Conservation (phyloP, 2,888 invertebrate species). For the Cryptus armator region DNA sequence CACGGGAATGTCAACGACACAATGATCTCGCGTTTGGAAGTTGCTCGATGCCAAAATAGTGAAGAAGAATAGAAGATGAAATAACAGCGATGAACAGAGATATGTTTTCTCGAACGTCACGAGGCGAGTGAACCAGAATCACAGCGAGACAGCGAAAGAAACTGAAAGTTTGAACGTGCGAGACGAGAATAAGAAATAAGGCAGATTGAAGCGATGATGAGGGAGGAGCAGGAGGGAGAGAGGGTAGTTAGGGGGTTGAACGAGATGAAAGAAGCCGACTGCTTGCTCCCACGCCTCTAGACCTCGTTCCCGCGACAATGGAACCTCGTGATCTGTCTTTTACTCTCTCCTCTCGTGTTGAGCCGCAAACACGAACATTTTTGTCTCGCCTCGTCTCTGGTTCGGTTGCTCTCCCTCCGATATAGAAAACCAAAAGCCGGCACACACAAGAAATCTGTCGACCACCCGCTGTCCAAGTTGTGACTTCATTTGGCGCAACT, state of each 20-base stretch:
- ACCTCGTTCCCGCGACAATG: slow-evolving; percentile 78
- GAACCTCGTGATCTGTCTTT: slow-evolving; percentile 79
- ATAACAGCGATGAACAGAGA: slow-evolving; percentile 32
- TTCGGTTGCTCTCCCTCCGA: slow-evolving; percentile 19
- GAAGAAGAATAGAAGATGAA: not conserved
- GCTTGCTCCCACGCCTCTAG: slow-evolving; percentile 82
- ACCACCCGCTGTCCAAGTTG: slow-evolving; percentile 83
- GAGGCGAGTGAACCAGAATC: slow-evolving; percentile 25
- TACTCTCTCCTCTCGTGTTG: slow-evolving; percentile 62
- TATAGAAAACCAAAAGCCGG: slow-evolving; percentile 39
- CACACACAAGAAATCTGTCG: slow-evolving; percentile 75
- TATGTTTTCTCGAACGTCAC: slow-evolving; percentile 43
- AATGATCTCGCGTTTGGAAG: slow-evolving; percentile 62
- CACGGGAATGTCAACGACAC: slow-evolving; percentile 61
- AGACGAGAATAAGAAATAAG: slow-evolving; percentile 63
- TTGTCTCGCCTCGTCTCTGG: slow-evolving; percentile 33
- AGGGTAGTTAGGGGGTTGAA: slow-evolving; percentile 71
- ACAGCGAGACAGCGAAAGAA: slow-evolving; percentile 40
- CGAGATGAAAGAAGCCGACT: slow-evolving; percentile 83
- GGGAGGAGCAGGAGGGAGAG: slow-evolving; percentile 66
- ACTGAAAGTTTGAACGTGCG: slow-evolving; percentile 63
- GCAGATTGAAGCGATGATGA: slow-evolving; percentile 47
- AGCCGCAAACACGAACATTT: slow-evolving; percentile 34
- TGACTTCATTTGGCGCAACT: slow-evolving; percentile 83
- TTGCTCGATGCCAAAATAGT: slow-evolving; percentile 56